Evolutionary conservation across 2,888 invertebrate species (phyloP).

Genomic region (Chesias legatella): DNA sequence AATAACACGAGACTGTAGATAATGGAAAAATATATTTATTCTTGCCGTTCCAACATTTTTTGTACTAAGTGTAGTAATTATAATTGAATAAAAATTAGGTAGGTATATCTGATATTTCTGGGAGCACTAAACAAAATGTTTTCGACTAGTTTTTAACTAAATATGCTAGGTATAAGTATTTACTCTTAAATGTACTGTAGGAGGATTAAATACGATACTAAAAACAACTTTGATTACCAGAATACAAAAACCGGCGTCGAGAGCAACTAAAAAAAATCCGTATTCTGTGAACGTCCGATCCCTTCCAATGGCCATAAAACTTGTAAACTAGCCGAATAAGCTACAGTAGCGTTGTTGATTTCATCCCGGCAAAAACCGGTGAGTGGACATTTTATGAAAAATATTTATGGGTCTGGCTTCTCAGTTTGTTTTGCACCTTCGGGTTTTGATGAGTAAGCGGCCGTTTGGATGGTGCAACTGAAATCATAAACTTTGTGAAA

Average conservation of each 20-base stretch:
- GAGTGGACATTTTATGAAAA: constrained; percentile 39
- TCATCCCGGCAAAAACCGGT: constrained; percentile 37
- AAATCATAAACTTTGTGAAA: constrained; percentile 3
- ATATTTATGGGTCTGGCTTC: constrained; percentile 32
- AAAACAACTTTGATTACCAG: not conserved
- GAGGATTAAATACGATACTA: not conserved
- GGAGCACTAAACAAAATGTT: too few relatives aligned
- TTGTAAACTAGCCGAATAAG: constrained; percentile 47
- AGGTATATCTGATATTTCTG: too few relatives aligned
- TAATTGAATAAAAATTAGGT: too few relatives aligned
- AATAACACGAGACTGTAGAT: too few relatives aligned
- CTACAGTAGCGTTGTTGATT: constrained; percentile 36
- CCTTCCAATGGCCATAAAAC: constrained; percentile 59
- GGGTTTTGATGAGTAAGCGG: constrained; percentile 26
- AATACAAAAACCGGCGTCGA: not conserved
- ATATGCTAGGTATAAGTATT: too few relatives aligned
- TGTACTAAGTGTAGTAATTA: too few relatives aligned
- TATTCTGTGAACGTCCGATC: constrained; percentile 49
- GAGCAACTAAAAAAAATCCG: not conserved
- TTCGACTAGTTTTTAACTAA: too few relatives aligned
- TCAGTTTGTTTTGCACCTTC: constrained; percentile 30
- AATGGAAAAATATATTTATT: too few relatives aligned
- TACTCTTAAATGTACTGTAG: too few relatives aligned
- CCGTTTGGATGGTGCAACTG: constrained; percentile 12
- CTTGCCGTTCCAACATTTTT: too few relatives aligned